Evolutionary conservation across 2,797 vertebrate species (phyloP).

Genomic region (Anniella stebbinsi): DNA sequence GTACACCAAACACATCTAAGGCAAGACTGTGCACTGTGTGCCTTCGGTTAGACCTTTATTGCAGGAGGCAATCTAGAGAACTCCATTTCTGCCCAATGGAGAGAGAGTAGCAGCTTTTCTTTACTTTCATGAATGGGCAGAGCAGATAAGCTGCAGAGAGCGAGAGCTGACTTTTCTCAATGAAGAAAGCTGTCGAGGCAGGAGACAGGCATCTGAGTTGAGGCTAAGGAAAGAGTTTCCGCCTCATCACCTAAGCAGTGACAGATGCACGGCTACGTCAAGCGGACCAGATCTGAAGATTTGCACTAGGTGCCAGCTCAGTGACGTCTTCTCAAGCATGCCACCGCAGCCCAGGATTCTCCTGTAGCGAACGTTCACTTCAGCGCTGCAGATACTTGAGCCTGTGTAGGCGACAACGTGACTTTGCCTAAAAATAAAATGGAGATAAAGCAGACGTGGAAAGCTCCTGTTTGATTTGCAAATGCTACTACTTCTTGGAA

Average conservation of each 20-base stretch:
- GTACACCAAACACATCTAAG: constrained; percentile 15
- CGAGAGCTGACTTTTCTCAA: not conserved
- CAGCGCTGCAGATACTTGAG: not conserved
- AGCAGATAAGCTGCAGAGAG: not conserved
- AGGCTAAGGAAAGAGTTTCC: not conserved
- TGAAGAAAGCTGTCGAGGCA: constrained; percentile 16
- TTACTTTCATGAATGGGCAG: not conserved
- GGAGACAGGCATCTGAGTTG: not conserved
- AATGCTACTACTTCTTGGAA: not conserved
- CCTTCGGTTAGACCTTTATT: constrained; percentile 26
- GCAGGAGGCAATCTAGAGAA: constrained; percentile 14
- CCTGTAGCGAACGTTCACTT: constrained; percentile 9
- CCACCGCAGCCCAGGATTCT: constrained; percentile 18
- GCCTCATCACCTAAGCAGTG: not conserved
- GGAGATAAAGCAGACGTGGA: constrained; percentile 25
- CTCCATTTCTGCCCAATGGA: not conserved
- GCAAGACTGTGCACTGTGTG: not conserved
- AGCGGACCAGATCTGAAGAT: constrained; percentile 30
- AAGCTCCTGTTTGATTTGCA: constrained; percentile 33
- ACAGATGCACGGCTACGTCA: constrained; percentile 21
- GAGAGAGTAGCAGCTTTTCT: not conserved
- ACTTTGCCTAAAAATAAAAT: constrained; percentile 37
- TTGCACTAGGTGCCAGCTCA: not conserved
- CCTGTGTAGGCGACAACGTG: constrained; percentile 22
- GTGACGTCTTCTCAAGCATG: constrained; percentile 18